A percentile compares a stretch with the other conserved stretches of the same genome.
phyloP scores from a whole-genome alignment of 1,140 invertebrate genomes.

The Lamellibrachia luymesi region DNA sequence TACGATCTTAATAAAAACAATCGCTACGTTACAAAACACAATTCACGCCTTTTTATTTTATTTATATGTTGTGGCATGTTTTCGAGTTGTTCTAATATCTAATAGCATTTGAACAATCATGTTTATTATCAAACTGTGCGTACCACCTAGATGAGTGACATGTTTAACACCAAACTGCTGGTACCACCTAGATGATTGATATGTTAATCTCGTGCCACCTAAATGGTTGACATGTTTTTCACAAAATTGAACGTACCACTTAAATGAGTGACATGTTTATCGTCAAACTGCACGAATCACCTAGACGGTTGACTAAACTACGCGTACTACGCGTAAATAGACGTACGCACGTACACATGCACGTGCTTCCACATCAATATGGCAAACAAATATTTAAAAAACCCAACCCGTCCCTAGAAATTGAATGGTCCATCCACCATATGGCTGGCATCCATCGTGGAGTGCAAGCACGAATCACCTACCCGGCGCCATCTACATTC shows the following conservation, averaged over 20 bases:
- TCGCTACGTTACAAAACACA: no score
- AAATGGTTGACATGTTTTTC: not conserved
- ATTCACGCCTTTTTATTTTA: no score
- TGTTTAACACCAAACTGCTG: not conserved
- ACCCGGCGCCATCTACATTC: no score
- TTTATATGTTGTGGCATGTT: no score
- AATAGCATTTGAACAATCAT: not conserved
- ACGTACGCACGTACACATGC: no score
- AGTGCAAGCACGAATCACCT: no score
- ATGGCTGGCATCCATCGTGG: no score
- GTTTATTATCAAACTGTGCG: not conserved
- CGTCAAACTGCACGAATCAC: not conserved
- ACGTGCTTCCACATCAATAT: no score
- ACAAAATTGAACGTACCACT: not conserved
- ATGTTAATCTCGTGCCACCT: not conserved
- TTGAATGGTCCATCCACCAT: no score
- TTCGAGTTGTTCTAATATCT: not conserved
- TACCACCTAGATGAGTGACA: not conserved
- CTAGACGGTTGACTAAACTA: not conserved
- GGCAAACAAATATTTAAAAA: no score
- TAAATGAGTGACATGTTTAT: not conserved
- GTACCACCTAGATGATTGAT: not conserved
- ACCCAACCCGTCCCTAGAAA: no score
- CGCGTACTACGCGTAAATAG: not conserved
- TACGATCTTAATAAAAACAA: no score